Conservation (phyloP, 2,113 vertebrate species). For the Pituophis catenifer region DNA sequence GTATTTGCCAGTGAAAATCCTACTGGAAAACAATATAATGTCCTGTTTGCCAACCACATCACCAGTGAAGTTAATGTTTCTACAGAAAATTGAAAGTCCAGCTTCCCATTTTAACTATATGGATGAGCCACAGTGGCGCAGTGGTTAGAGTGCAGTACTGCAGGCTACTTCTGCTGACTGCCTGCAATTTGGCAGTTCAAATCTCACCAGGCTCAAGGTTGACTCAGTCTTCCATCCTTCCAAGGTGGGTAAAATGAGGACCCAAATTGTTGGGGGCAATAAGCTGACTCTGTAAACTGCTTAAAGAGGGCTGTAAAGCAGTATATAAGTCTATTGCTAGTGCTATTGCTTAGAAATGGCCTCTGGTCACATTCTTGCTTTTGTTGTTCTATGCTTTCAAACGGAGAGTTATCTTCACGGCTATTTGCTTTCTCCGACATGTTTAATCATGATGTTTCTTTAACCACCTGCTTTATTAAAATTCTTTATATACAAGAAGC, state of each 20-base stretch:
- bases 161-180: too few relatives aligned
- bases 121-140: background rate
- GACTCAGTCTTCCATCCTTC: too few relatives aligned
- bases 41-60: too few relatives aligned
- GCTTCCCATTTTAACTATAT: background rate
- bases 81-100: background rate
- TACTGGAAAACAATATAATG: background rate
- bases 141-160: too few relatives aligned
- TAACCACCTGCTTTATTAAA: background rate
- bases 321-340: too few relatives aligned
- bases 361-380: too few relatives aligned
- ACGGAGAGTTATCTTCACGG: background rate
- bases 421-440: background rate
- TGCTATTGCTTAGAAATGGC: background rate
- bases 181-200: too few relatives aligned
- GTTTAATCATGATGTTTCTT: conserved; percentile 4
- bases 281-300: too few relatives aligned
- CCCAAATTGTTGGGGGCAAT: too few relatives aligned
- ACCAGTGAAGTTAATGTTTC: background rate
- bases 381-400: background rate
- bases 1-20: background rate
- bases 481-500: background rate
- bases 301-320: too few relatives aligned
- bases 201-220: too few relatives aligned
- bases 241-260: too few relatives aligned